Evolutionary conservation across 2,113 vertebrate genomes (phyloP).

Genomic region (Nycticryphes semicollaris): DNA sequence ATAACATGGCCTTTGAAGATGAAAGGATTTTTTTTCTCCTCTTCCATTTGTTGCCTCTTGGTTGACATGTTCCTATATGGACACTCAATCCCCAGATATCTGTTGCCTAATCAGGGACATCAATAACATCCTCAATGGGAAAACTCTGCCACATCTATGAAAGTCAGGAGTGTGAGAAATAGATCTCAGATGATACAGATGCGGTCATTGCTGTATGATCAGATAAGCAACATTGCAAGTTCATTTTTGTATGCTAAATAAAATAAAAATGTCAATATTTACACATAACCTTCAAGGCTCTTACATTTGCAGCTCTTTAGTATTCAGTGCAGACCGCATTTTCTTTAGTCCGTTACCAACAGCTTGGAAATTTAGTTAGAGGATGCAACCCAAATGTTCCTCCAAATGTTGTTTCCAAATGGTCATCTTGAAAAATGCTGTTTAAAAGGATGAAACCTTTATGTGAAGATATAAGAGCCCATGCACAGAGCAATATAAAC

Average conservation of each 20-base stretch:
- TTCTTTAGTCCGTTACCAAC: conserved; percentile 82
- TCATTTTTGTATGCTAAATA: conserved; percentile 76
- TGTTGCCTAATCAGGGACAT: conserved; percentile 73
- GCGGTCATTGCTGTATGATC: conserved; percentile 57
- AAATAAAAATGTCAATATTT: conserved; percentile 84
- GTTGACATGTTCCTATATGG: conserved; percentile 62
- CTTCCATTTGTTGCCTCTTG: conserved; percentile 47
- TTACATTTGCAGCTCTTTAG: conserved; percentile 76
- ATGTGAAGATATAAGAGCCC: conserved; percentile 49
- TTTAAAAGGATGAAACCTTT: conserved; percentile 72
- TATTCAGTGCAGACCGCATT: conserved; percentile 81
- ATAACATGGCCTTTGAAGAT: conserved; percentile 54
- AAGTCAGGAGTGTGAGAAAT: conserved; percentile 72
- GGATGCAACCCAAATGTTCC: conserved; percentile 87
- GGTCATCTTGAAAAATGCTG: conserved; percentile 76
- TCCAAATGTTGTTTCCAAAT: conserved; percentile 87
- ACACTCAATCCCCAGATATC: conserved; percentile 59
- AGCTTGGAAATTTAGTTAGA: conserved; percentile 89
- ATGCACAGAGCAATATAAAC: conserved; percentile 41
- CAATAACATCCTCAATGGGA: conserved; percentile 54
- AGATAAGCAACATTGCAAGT: conserved; percentile 69
- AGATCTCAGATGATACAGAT: conserved; percentile 50
- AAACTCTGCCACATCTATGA: conserved; percentile 67
- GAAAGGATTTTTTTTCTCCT: conserved; percentile 37
- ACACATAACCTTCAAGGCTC: conserved; percentile 81